A percentile compares a stretch with the other conserved stretches of the same genome.
Evolutionary conservation across 1,140 invertebrate species (phyloP).

Genomic region (Whitmania pigra): DNA sequence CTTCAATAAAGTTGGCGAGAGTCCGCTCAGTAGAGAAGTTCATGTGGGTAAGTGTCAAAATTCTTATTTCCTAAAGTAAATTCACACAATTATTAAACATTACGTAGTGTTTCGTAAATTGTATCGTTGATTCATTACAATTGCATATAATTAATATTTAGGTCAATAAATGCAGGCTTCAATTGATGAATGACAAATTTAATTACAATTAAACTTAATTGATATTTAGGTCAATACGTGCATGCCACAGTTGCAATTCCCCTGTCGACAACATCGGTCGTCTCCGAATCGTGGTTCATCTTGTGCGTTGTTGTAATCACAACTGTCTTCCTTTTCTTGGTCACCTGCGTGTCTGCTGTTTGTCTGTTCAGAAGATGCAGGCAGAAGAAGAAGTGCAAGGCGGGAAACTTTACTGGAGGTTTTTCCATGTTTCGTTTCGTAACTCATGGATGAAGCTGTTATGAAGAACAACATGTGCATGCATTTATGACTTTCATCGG

Average conservation of each 20-base stretch:
- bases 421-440: no score
- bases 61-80: no score
- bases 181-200: no score
- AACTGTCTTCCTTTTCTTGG: background rate
- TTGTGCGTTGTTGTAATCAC: background rate
- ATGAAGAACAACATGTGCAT: background rate
- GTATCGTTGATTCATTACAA: no score
- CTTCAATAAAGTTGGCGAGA: constrained; percentile 5
- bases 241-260: no score
- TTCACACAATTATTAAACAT: no score
- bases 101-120: no score
- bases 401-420: background rate
- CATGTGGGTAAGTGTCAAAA: background rate
- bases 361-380: constrained; percentile 1
- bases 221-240: no score
- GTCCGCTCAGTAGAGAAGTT: background rate
- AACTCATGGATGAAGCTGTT: background rate
- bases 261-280: background rate
- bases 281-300: constrained; percentile 1
- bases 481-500: background rate
- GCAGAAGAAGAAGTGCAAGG: background rate
- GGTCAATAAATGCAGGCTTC: no score
- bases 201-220: no score
- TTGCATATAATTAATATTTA: no score
- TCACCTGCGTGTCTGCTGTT: background rate